phyloP scores from a whole-genome alignment of 2,888 invertebrate genomes.

The Branchipolynoe longqiensis region DNA sequence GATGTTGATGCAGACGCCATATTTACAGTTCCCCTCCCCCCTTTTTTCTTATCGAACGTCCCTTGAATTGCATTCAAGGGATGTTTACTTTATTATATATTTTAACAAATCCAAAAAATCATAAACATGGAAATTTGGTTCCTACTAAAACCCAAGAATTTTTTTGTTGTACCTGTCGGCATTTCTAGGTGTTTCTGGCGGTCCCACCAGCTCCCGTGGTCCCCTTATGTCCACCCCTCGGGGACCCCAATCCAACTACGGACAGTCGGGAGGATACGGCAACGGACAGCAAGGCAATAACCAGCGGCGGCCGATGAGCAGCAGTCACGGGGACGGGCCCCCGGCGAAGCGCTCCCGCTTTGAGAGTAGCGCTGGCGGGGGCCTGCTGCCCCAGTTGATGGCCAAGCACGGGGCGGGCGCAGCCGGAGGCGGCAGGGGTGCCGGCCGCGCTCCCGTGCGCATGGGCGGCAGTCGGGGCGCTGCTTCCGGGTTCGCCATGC shows the following conservation, averaged over 20 bases:
- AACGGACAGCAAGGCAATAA: slow-evolving; percentile 5
- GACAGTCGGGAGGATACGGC: background rate
- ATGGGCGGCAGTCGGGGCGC: background rate
- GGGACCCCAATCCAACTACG: slow-evolving; percentile 35
- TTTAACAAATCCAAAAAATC: background rate
- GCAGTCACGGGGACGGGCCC: slow-evolving; percentile 19
- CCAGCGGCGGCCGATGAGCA: slow-evolving; percentile 14
- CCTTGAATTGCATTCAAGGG: slow-evolving; percentile 4
- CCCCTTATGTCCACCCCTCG: slow-evolving; percentile 51
- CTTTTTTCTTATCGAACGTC: background rate
- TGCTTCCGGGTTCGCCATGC: slow-evolving; percentile 33
- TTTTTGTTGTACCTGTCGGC: slow-evolving; percentile 43
- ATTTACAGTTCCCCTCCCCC: background rate
- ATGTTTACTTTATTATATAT: background rate
- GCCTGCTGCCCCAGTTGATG: background rate
- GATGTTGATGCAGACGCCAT: background rate
- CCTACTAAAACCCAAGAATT: slow-evolving; percentile 47
- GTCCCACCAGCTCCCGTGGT: slow-evolving; percentile 52
- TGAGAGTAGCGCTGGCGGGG: background rate
- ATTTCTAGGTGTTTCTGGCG: slow-evolving; percentile 53
- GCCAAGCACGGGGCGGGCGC: background rate
- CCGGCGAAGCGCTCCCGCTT: slow-evolving; percentile 31
- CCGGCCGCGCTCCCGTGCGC: slow-evolving; percentile 6
- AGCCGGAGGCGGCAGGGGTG: background rate
- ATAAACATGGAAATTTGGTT: background rate